Percentiles rank a stretch among this genome's conserved stretches.
phyloP scores from a whole-genome alignment of 2,113 vertebrate genomes.

The human (Homo sapiens) region GRCh38 chr18:14019501-14020000 shows the following conservation, averaged over 20 bases:
- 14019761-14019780: neutral
- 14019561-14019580: neutral
- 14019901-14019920: neutral
- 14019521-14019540: neutral
- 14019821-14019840: neutral
- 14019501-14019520: neutral
- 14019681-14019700: neutral
- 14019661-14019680: neutral
- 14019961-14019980: neutral
- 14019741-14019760: neutral
- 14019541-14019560: neutral
- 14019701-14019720: neutral
- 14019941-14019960: neutral
- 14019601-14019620: neutral
- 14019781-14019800: neutral
- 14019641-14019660: neutral
- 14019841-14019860: neutral
- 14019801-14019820: neutral
- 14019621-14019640: neutral
- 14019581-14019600: neutral
- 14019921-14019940: neutral
- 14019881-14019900: neutral
- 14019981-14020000: neutral
- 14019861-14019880: neutral
- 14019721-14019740: neutral